Base-by-base conservation (phyloP, 2,888 invertebrate genomes). In the Pristionchus entomophagus region DNA sequence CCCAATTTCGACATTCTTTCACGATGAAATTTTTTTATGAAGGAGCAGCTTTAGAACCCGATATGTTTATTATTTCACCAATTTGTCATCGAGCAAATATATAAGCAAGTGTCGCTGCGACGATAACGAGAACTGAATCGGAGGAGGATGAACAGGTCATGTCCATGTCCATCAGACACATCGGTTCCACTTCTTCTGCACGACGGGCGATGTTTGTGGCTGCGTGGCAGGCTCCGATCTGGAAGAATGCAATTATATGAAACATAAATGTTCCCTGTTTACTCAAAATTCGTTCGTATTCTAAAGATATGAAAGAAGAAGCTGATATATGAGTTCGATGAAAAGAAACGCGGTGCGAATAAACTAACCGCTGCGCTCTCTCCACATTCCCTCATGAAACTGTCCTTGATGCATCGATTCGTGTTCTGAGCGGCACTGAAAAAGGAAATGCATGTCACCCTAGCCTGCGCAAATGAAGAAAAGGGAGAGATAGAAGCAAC, bases 131-230 rank as follows among this genome's bases (percentile, higher is more conserved):
- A 49, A 81, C 22, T 29, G 53, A 81, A 38, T 56, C 26, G 5
- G 14, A 14, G 35, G 53, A 4, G 26, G 56, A 14, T 0, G 81
- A 86, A 62, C 88, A 88, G 73, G 87, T 84, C 4, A 85, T 80
- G 26, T 88, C 88, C 87, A 88, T 88, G 81, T 88, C 88, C 12
- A 87, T 86, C 12, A 88, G 86, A 81, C 88, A 88, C 14, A 87
- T 87, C 0, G 87, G 87, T 73, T 88, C 88, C 62, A 88, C 53
- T 65, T 88, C 88, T 17, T 86, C 88, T 17, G 87, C 73, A 41
- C 88, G 86, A 49, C 88, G 85, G 59, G 88, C 88, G 59, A 88
- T 88, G 26, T 88, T 88, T 14, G 88, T 84, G 0, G 88, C 86
- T 10, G 88, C 88, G 56, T 81, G 81, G 19, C 81, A 81, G 3